Base-by-base conservation (phyloP, 2,113 vertebrate species). In the Oenanthe oenanthe region DNA sequence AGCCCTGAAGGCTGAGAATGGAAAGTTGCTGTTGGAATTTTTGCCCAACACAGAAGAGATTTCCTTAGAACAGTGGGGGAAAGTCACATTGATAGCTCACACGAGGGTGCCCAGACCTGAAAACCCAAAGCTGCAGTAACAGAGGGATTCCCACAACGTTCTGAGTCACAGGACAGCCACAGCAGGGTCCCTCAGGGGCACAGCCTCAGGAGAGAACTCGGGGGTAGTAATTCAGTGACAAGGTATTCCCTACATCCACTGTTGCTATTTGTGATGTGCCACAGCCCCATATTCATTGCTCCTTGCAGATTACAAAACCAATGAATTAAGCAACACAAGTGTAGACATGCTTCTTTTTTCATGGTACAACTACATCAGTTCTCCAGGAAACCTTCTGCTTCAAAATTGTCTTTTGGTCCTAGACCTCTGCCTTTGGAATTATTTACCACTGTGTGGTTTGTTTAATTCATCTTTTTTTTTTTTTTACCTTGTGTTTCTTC, bases 91-190 rank as follows among this genome's bases (percentile, higher is more conserved):
- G 90, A 15, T 86, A 26, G 2, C 63, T 84, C 88, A 80, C 85
- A 7, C 4, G 29, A 83, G 54, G 74, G 82, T 86, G 56, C 38
- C 71, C 68, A 88, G 82, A 70, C 32, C 62, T 32, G n/a, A 92
- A 85, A 95, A 50, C 10, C 45, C 77, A 92, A 90, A 79, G 29
- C 18, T 28, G 4, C 34, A 26, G 58, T 61, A 79, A 76, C 78
- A 94, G 88, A 97, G 85, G 82, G 85, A 93, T 93, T 97, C 96
- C 58, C 95, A 85, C 71, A 90, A 26, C 0, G 5, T 83, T 83
- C 50, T 95, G 85, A 94, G 60, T 97, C 95, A 95, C 0, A 14
- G 42, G 17, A 24, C 6, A 12, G 54, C 34, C 28, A 72, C 2
- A 3, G 67, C 42, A 76, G 42, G 28, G 81, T 94, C 90, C 66